Conservation (phyloP, 2,797 vertebrate genomes). For the Gymnothorax javanicus region DNA sequence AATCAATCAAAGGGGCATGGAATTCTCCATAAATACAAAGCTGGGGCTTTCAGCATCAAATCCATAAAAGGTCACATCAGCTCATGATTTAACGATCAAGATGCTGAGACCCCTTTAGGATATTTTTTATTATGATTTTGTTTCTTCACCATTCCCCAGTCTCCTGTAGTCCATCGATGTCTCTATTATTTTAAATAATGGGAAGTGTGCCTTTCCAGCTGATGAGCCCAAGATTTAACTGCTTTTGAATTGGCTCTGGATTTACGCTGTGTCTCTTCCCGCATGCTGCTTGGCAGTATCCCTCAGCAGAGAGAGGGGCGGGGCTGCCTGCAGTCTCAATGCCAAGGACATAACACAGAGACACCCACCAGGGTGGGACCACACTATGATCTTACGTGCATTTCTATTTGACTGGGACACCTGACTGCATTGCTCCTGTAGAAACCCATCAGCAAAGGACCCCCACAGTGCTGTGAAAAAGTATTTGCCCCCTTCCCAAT, state of each 20-base stretch:
- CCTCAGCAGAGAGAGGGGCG: neutral
- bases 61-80: conserved; percentile 61
- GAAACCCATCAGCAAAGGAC: neutral
- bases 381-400: neutral
- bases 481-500: too few species aligned
- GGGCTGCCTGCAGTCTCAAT: neutral
- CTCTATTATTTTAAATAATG: conserved; percentile 44
- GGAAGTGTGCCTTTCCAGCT: conserved; percentile 34
- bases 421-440: neutral
- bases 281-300: neutral
- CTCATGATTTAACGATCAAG: conserved; percentile 54
- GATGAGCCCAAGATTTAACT: conserved; percentile 35
- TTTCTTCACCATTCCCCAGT: conserved; percentile 42
- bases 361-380: neutral
- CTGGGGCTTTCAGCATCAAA: conserved; percentile 58
- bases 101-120: conserved; percentile 49
- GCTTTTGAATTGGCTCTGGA: neutral
- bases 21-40: conserved; percentile 68
- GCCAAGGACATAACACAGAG: neutral
- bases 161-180: conserved; percentile 39
- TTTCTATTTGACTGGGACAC: neutral
- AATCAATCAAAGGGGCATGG: conserved; percentile 76
- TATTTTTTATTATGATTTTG: conserved; percentile 53
- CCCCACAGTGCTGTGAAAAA: too few species aligned
- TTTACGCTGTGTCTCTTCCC: neutral